Evolutionary conservation across 2,888 invertebrate species (phyloP).

Genomic region (Andrena minutula): DNA sequence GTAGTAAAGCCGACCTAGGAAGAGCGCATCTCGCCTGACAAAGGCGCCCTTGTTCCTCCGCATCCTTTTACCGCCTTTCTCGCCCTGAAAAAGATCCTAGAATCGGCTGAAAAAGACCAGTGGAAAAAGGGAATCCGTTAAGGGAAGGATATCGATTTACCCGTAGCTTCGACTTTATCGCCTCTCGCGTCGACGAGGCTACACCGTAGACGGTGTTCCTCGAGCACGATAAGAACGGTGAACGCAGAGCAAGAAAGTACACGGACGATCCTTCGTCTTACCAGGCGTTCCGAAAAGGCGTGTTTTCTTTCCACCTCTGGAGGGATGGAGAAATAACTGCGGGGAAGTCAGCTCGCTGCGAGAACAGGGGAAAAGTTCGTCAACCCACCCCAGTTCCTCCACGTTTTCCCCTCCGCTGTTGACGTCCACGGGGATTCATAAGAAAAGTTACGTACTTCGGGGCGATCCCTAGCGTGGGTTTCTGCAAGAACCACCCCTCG

Average conservation of each 20-base stretch:
- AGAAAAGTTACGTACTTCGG: slow-evolving; percentile 76
- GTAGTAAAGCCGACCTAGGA: slow-evolving; percentile 20
- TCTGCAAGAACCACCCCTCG: slow-evolving; percentile 27
- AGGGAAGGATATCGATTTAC: slow-evolving; percentile 79
- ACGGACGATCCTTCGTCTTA: slow-evolving; percentile 21
- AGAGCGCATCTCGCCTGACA: slow-evolving; percentile 16
- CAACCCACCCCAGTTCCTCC: not conserved
- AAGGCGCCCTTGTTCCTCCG: slow-evolving; percentile 25
- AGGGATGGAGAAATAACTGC: not conserved
- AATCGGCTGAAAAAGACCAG: slow-evolving; percentile 33
- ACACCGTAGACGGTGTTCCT: slow-evolving; percentile 2
- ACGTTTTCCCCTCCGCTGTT: slow-evolving; percentile 38
- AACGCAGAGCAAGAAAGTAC: slow-evolving; percentile 1
- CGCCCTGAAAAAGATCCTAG: slow-evolving; percentile 27
- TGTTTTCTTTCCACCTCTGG: not conserved
- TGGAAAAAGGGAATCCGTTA: slow-evolving; percentile 17
- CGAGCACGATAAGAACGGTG: slow-evolving; percentile 17
- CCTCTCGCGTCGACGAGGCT: slow-evolving; percentile 49
- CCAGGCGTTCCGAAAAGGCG: not conserved
- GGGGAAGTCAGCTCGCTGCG: slow-evolving; percentile 17
- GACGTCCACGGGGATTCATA: slow-evolving; percentile 75
- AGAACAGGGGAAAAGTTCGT: slow-evolving; percentile 36
- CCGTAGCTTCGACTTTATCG: slow-evolving; percentile 72
- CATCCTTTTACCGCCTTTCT: slow-evolving; percentile 8
- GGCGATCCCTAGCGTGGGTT: slow-evolving; percentile 44